Evolutionary conservation across 2,888 invertebrate species (phyloP), one percentile per base, ranked within the genome.

Genomic region (Kuschelorhynchus macadamiae): DNA sequence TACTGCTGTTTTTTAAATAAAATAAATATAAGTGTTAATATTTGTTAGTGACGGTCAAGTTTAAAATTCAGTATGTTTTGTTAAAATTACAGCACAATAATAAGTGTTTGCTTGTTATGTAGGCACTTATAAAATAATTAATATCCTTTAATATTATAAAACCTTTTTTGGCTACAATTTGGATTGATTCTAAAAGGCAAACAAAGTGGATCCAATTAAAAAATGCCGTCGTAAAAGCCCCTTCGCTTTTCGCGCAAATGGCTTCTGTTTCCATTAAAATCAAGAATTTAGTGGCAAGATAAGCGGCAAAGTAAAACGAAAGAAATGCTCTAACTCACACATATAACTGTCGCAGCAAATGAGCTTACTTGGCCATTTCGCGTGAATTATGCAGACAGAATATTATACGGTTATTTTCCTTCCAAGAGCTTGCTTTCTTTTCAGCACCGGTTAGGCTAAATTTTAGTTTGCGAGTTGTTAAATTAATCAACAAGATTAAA

Each of bases 241-340:
- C 8, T 21, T 71, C 74, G 67, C 71, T 17, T 57, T 74, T 74
- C 74, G 74, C 82, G 81, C 83, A 85, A 69, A 69, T 69, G 60
- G 69, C 55, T 30, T 44, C 84, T 83, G 83, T 81, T 85, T 85
- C 86, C 86, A 86, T 86, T 86, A 86, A 86, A 86, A 86, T 86
- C 85, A 84, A 84, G 85, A 86, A 86, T 86, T 86, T 86, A 86
- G 85, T 84, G 82, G 82, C 82, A 79, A 86, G 86, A 86, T 86
- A 86, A 86, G 85, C 85, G 81, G 79, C 79, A 78, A 81, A 81
- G 81, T 81, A 81, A 81, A 82, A 81, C 80, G 82, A 81, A 82
- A 82, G 82, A 82, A 83, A 82, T 77, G 81, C 81, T 76, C 77
- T 82, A 82, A 82, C 80, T 82, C 82, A 81, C 82, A 80, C 81